A percentile compares a stretch with the other conserved stretches of the same genome.
These are phyloP conservation scores for Phengaris arion DNA, from an alignment of 2,888 invertebrate species.

Conservation along the genomic window DNA sequence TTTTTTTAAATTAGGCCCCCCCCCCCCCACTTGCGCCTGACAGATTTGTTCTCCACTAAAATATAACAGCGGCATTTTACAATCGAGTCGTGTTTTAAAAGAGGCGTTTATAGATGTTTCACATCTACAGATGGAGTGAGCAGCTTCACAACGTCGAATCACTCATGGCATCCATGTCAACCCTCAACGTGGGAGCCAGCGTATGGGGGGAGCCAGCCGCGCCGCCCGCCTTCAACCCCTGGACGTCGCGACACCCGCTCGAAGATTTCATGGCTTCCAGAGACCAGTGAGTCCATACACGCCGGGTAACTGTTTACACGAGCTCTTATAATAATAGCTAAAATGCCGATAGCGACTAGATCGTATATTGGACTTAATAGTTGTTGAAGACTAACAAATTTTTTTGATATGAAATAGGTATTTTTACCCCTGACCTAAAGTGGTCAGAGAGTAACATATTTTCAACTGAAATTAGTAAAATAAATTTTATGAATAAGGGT, in stretches of 20 bases:
- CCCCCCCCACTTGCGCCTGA: too few relatives aligned
- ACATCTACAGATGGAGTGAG: constrained; percentile 18
- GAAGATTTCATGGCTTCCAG: constrained; percentile 58
- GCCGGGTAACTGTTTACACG: constrained; percentile 36
- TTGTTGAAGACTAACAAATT: too few relatives aligned
- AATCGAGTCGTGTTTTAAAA: background rate
- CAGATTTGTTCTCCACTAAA: too few relatives aligned
- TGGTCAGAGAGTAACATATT: background rate
- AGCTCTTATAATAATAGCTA: background rate
- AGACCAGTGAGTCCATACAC: constrained; percentile 34
- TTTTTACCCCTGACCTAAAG: background rate
- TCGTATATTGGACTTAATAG: too few relatives aligned
- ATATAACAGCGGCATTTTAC: too few relatives aligned
- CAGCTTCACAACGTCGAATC: constrained; percentile 47
- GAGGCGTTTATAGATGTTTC: background rate
- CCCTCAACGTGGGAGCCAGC: constrained; percentile 46
- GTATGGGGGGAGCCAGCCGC: constrained; percentile 38
- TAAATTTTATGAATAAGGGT: too few relatives aligned
- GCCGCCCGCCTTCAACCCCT: constrained; percentile 63
- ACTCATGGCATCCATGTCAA: constrained; percentile 53
- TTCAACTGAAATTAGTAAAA: background rate
- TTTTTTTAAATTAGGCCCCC: too few relatives aligned
- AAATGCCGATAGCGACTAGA: too few relatives aligned
- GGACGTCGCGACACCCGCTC: constrained; percentile 67
- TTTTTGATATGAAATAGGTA: too few relatives aligned